Evolutionary conservation across 2,888 invertebrate genomes (phyloP).

Genomic region (Thumatha senex): DNA sequence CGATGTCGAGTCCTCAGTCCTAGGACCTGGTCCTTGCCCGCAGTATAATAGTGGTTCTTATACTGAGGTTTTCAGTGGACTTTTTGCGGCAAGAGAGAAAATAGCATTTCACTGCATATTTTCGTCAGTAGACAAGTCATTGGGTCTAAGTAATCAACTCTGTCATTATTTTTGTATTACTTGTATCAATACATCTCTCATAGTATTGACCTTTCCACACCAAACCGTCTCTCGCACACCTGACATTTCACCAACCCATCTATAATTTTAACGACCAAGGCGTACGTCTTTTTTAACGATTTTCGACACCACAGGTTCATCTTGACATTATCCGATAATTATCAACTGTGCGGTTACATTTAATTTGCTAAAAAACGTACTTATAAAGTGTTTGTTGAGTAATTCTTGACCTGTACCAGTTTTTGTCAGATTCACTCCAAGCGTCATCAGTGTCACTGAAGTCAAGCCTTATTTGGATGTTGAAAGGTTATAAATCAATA

Average conservation of each 20-base stretch:
- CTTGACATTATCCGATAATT: constrained; percentile 53
- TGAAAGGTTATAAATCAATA: constrained; percentile 10
- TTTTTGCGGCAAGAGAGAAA: no score
- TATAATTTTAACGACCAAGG: constrained; percentile 21
- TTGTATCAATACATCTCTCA: background rate
- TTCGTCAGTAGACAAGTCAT: no score
- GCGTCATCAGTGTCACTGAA: constrained; percentile 38
- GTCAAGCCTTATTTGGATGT: constrained; percentile 22
- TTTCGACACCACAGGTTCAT: constrained; percentile 43
- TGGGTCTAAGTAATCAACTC: no score
- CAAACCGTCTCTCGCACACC: constrained; percentile 1
- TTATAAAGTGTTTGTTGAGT: constrained; percentile 20
- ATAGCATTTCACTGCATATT: no score
- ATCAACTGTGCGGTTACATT: constrained; percentile 26
- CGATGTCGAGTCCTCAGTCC: no score
- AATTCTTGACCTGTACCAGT: constrained; percentile 37
- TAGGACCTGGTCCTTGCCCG: no score
- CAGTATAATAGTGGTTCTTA: no score
- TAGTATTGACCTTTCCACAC: background rate
- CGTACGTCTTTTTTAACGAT: constrained; percentile 23
- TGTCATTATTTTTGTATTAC: no score
- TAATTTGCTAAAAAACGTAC: constrained; percentile 36
- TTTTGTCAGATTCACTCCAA: constrained; percentile 42
- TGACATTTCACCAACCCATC: constrained; percentile 10
- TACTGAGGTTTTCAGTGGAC: no score